phyloP scores from a whole-genome alignment of 2,797 vertebrate species.

The Sphaeramia orbicularis region DNA sequence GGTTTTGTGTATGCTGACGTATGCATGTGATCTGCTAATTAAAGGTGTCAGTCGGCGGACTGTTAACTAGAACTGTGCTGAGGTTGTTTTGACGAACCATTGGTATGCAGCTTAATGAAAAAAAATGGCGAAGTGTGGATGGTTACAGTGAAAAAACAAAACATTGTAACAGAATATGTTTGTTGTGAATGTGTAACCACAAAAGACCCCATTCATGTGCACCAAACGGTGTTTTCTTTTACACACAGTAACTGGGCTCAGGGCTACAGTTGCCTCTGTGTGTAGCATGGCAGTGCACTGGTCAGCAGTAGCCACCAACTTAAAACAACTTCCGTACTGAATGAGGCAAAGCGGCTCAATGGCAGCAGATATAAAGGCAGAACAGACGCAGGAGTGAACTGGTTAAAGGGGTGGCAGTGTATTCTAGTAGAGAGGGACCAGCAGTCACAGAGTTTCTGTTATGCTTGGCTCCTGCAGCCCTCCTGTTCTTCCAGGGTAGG shows the following conservation, averaged over 20 bases:
- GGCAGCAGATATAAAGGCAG: conserved; percentile 57
- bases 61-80: conserved; percentile 73
- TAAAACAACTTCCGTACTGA: conserved; percentile 78
- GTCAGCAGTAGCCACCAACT: conserved; percentile 70
- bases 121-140: conserved; percentile 53
- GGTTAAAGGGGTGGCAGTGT: conserved; percentile 77
- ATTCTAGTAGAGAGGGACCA: conserved; percentile 72
- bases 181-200: conserved; percentile 74
- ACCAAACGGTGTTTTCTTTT: conserved; percentile 63
- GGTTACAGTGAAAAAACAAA: conserved; percentile 74
- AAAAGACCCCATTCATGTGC: conserved; percentile 79
- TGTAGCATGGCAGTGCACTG: conserved; percentile 51
- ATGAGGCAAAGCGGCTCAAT: conserved; percentile 57
- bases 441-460: conserved; percentile 78
- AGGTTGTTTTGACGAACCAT: conserved; percentile 73
- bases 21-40: conserved; percentile 82
- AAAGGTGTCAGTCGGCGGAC: conserved; percentile 69
- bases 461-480: conserved; percentile 74
- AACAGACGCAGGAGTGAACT: conserved; percentile 65
- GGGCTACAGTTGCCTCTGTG: conserved; percentile 78
- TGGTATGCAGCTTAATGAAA: conserved; percentile 71
- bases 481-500: conserved; percentile 83
- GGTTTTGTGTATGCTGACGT: conserved; percentile 79
- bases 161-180: conserved; percentile 79
- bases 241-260: conserved; percentile 62